These are phyloP conservation scores for Aricia artaxerxes DNA, from an alignment of 2,888 invertebrate genomes.

Conservation along the genomic window DNA sequence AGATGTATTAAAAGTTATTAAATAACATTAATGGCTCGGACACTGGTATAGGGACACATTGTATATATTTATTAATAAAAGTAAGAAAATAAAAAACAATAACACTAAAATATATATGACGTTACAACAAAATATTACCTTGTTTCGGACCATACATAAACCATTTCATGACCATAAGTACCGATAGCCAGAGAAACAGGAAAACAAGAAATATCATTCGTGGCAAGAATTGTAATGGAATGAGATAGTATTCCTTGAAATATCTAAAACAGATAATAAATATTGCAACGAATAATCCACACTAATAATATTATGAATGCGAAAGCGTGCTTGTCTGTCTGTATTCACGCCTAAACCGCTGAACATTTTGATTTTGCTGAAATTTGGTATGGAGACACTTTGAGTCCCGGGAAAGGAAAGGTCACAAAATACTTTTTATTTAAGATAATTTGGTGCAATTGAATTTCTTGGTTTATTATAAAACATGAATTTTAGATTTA, in stretches of 20 bases:
- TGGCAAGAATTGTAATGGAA: conserved; percentile 92
- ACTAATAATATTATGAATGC: neutral
- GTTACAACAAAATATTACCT: conserved; percentile 44
- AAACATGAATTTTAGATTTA: too few relatives aligned
- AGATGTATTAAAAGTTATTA: too few relatives aligned
- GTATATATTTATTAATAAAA: too few relatives aligned
- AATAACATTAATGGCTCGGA: too few relatives aligned
- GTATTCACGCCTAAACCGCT: neutral
- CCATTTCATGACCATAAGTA: conserved; percentile 95
- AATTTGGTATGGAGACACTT: neutral
- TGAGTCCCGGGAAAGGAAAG: neutral
- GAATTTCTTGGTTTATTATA: too few relatives aligned
- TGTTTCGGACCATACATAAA: conserved; percentile 74
- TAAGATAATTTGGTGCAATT: too few relatives aligned
- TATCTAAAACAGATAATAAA: conserved; percentile 65
- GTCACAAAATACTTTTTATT: too few relatives aligned
- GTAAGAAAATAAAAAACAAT: too few relatives aligned
- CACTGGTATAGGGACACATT: too few relatives aligned
- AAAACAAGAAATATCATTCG: conserved; percentile 92
- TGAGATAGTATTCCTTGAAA: conserved; percentile 80
- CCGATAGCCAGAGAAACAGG: conserved; percentile 93
- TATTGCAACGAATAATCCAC: neutral
- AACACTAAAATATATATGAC: too few relatives aligned
- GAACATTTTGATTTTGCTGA: neutral
- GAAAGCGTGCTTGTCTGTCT: too few relatives aligned